Conservation (phyloP, 1,140 invertebrate genomes). For the Penaeus vannamei region DNA sequence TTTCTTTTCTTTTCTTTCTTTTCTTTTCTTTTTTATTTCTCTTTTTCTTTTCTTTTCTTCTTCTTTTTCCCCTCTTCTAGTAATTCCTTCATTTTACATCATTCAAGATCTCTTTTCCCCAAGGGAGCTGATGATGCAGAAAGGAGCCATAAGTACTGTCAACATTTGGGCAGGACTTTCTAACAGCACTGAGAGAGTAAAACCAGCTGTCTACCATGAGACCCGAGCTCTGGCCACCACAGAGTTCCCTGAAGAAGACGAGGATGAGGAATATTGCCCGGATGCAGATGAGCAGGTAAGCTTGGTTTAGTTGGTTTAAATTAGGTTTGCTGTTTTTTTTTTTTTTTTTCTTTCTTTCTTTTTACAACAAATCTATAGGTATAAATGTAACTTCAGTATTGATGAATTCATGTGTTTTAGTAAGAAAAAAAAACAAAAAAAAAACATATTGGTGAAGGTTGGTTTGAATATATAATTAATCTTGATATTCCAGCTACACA, state of each 20-base stretch:
- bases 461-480: too few species aligned
- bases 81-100: too few species aligned
- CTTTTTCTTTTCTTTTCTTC: too few species aligned
- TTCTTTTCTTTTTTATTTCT: too few species aligned
- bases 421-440: too few species aligned
- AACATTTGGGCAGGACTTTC: constrained; percentile 59
- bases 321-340: too few species aligned
- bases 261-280: constrained; percentile 59
- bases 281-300: constrained; percentile 56
- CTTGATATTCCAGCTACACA: constrained; percentile 31
- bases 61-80: too few species aligned
- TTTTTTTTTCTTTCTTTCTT: too few species aligned
- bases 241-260: constrained; percentile 56
- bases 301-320: too few species aligned
- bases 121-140: constrained; percentile 54
- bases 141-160: constrained; percentile 44
- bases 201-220: constrained; percentile 40
- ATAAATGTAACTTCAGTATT: neutral
- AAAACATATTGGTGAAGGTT: too few species aligned
- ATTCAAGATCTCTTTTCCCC: too few species aligned
- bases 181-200: neutral
- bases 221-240: constrained; percentile 46
- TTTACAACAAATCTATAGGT: neutral
- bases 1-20: too few species aligned
- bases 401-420: neutral